These are phyloP conservation scores for Aphis gossypii DNA, from an alignment of 1,140 invertebrate species.

Conservation along the genomic window DNA sequence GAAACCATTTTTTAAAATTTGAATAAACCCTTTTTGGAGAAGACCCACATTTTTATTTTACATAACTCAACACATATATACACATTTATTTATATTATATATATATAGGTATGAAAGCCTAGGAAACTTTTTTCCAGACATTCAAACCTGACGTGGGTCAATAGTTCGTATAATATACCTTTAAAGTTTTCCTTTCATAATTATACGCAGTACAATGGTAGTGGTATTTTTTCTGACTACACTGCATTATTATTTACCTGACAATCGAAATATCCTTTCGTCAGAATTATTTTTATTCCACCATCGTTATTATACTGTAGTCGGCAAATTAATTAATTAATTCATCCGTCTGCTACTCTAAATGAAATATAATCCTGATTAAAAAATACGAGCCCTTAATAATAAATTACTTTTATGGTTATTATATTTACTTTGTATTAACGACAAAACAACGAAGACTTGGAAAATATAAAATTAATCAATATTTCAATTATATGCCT, in stretches of 20 bases:
- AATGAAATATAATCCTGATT: slow-evolving; percentile 18
- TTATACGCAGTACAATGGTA: slow-evolving; percentile 17
- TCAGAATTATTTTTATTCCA: not conserved
- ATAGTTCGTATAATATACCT: slow-evolving; percentile 1
- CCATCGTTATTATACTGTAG: not conserved
- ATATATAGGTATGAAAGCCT: not conserved
- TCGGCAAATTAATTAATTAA: slow-evolving; percentile 25
- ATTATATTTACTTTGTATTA: not conserved
- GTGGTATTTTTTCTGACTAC: not conserved
- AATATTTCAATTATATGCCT: not conserved
- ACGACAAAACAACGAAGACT: not conserved
- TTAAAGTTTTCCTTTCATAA: slow-evolving; percentile 31
- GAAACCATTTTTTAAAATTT: not conserved
- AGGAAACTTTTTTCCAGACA: slow-evolving; percentile 9
- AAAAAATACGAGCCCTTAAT: slow-evolving; percentile 27
- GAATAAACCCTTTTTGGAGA: slow-evolving; percentile 21
- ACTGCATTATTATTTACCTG: slow-evolving; percentile 27
- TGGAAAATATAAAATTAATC: not conserved
- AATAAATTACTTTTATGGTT: not conserved
- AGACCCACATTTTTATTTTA: slow-evolving; percentile 9
- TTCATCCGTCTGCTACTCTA: not conserved
- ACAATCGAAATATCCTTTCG: slow-evolving; percentile 6
- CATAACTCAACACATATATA: not conserved
- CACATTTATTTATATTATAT: not conserved
- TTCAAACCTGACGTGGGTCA: slow-evolving; percentile 22